These are phyloP conservation scores for Parelbella ahira DNA, from an alignment of 2,888 invertebrate species.

Conservation along the genomic window DNA sequence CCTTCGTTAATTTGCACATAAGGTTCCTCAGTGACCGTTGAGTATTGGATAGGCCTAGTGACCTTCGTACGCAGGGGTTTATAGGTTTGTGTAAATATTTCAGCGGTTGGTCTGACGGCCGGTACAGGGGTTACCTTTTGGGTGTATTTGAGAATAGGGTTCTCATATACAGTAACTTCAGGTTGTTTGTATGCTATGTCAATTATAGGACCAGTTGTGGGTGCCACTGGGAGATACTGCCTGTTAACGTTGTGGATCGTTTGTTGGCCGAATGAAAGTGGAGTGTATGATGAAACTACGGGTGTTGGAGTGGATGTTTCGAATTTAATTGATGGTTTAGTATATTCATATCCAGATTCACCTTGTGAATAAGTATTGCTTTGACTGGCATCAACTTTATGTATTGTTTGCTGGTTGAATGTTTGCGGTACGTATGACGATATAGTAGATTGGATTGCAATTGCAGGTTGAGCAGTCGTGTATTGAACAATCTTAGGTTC, in stretches of 20 bases:
- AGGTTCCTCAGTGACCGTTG: slow-evolving; percentile 42
- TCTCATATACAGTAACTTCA: slow-evolving; percentile 59
- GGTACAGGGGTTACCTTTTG: slow-evolving; percentile 53
- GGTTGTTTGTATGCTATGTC: slow-evolving; percentile 56
- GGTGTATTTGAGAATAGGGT: slow-evolving; percentile 59
- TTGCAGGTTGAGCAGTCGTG: slow-evolving; percentile 46
- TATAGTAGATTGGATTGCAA: slow-evolving; percentile 42
- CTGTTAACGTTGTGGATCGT: slow-evolving; percentile 52
- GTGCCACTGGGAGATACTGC: slow-evolving; percentile 44
- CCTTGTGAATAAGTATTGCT: slow-evolving; percentile 46
- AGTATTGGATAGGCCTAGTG: slow-evolving; percentile 48
- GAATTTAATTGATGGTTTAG: slow-evolving; percentile 36
- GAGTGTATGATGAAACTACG: slow-evolving; percentile 49
- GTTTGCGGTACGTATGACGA: slow-evolving; percentile 57
- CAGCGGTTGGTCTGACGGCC: slow-evolving; percentile 51
- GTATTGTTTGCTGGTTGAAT: slow-evolving; percentile 55
- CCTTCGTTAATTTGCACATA: slow-evolving; percentile 46
- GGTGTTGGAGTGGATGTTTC: slow-evolving; percentile 31
- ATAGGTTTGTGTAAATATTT: slow-evolving; percentile 54
- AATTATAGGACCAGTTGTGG: slow-evolving; percentile 50
- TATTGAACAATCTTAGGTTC: slow-evolving; percentile 35
- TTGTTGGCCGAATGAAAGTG: slow-evolving; percentile 59
- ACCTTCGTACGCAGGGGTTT: slow-evolving; percentile 55
- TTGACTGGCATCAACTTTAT: slow-evolving; percentile 51
- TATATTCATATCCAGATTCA: slow-evolving; percentile 49